Conservation (phyloP, 1,140 invertebrate genomes). For the Brachionus calyciflorus region DNA sequence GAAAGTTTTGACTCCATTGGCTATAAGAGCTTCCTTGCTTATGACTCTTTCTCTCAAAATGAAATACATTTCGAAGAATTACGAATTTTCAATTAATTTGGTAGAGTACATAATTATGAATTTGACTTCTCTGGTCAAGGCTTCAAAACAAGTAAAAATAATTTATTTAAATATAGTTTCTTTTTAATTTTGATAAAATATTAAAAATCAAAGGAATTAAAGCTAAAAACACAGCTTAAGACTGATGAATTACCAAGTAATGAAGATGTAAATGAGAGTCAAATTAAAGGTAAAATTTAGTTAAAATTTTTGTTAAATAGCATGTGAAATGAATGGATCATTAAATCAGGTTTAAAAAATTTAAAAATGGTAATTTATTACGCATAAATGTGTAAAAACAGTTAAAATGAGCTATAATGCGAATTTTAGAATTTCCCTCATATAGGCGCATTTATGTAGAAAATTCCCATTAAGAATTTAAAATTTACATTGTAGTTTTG, state of each 20-base stretch:
- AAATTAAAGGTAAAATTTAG: slow-evolving; percentile 18
- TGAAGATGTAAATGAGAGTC: slow-evolving; percentile 5
- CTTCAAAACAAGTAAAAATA: background rate
- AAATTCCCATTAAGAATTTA: too few species aligned
- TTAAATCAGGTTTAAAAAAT: too few species aligned
- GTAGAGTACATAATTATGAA: slow-evolving; percentile 16
- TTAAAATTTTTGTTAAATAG: background rate
- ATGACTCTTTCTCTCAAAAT: slow-evolving; percentile 30
- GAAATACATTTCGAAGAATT: slow-evolving; percentile 39
- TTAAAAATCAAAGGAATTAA: background rate
- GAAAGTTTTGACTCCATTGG: slow-evolving; percentile 7
- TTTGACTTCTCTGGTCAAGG: background rate
- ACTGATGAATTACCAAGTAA: background rate
- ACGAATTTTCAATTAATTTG: slow-evolving; percentile 19
- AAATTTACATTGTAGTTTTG: too few species aligned
- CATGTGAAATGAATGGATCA: background rate
- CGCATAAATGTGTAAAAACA: too few species aligned
- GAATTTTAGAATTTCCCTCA: too few species aligned
- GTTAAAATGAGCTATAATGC: too few species aligned
- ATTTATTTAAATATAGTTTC: too few species aligned
- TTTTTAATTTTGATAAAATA: background rate
- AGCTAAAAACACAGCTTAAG: slow-evolving; percentile 2
- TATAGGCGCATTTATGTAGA: too few species aligned
- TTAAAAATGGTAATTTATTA: too few species aligned
- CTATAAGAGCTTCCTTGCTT: slow-evolving; percentile 4